Evolutionary conservation across 2,888 invertebrate genomes (phyloP).

Genomic region (Cetonia aurata): DNA sequence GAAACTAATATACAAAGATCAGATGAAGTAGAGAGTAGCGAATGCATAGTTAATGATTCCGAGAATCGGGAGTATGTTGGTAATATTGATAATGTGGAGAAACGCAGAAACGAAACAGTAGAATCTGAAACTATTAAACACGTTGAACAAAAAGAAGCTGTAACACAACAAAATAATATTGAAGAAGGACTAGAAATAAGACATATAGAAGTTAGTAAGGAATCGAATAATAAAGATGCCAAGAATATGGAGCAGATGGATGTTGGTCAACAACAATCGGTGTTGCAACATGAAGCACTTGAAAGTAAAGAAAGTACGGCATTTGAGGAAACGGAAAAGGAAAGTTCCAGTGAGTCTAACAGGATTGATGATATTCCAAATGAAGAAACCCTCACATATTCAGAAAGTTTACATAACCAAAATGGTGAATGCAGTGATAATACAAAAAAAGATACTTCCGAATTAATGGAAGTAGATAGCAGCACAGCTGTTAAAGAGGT

Average conservation of each 20-base stretch:
- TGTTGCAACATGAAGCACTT: background rate
- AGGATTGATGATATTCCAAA: background rate
- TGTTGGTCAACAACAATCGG: conserved; percentile 8
- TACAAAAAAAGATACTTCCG: conserved; percentile 17
- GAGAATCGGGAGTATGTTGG: background rate
- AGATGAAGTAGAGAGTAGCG: conserved; percentile 1
- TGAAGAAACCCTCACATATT: conserved; percentile 1
- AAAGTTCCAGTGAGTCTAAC: background rate
- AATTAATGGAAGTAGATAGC: conserved; percentile 42
- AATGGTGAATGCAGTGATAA: conserved; percentile 29
- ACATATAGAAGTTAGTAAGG: conserved; percentile 26
- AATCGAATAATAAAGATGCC: conserved; percentile 21
- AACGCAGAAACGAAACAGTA: conserved; percentile 25
- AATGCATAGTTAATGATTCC: background rate
- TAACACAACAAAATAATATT: conserved; percentile 28
- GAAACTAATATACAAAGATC: background rate
- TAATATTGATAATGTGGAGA: conserved; percentile 1
- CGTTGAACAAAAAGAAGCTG: background rate
- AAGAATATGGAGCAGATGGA: conserved; percentile 19
- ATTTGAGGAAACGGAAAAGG: conserved; percentile 29
- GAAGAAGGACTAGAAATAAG: conserved; percentile 9
- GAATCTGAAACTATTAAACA: background rate
- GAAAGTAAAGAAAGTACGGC: conserved; percentile 21
- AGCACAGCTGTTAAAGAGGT: conserved; percentile 36
- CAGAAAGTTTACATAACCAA: conserved; percentile 21